These are phyloP conservation scores for Corythornis cristatus DNA, from an alignment of 2,113 vertebrate species.

Conservation along the genomic window DNA sequence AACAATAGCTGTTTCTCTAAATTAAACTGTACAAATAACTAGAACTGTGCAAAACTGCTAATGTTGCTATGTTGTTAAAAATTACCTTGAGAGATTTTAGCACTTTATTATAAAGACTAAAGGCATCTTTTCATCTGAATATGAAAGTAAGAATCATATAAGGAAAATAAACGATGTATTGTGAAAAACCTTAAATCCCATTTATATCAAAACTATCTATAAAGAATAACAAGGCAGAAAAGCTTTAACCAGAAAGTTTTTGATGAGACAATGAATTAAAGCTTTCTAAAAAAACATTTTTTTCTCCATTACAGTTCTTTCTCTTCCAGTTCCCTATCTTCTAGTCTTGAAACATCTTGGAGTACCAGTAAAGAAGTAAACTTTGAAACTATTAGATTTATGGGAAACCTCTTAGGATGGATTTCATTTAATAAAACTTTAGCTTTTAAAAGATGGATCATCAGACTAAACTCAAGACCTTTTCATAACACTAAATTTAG, in stretches of 20 bases:
- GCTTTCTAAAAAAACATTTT: background rate
- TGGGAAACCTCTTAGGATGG: background rate
- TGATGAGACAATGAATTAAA: background rate
- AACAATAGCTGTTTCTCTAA: background rate
- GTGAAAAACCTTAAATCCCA: background rate
- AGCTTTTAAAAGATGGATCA: background rate
- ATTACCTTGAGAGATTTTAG: background rate
- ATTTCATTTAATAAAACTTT: background rate
- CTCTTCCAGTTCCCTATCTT: background rate
- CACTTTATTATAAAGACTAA: background rate
- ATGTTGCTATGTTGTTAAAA: background rate
- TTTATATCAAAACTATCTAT: background rate
- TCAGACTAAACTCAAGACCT: background rate
- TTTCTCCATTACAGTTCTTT: background rate
- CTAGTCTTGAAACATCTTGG: background rate
- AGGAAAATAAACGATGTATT: background rate
- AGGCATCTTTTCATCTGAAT: background rate
- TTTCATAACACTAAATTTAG: background rate
- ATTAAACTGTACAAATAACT: background rate
- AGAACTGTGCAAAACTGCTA: background rate
- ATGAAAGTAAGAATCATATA: background rate
- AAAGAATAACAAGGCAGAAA: background rate
- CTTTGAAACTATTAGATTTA: rapidly evolving
- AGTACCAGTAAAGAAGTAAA: background rate
- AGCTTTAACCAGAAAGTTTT: background rate